Evolutionary conservation across 2,888 invertebrate species (phyloP), one percentile per base, ranked within the genome.

Genomic region (Oscheius sp.): DNA sequence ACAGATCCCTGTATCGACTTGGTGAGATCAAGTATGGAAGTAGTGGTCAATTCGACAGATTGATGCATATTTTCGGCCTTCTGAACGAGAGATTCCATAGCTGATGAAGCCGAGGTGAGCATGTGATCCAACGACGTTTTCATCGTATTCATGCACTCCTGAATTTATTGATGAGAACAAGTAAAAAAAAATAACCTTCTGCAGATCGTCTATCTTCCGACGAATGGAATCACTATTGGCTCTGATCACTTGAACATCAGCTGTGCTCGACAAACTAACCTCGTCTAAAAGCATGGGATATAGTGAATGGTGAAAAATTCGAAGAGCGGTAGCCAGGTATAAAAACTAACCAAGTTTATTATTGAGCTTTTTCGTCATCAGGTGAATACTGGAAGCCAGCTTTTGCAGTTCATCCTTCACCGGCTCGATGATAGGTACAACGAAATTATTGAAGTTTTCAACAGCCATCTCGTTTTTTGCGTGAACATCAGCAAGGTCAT

Each of bases 181-280:
- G 21, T 9, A 21, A 9, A 53, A 13, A 53, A 9, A 11, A 5
- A 21, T 10, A 32, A 65, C 65, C 65, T 65, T 47, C 32, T 50
- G 33, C 21, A 65, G 32, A n/a, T 21, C 50, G 2, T 65, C 50
- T 21, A 65, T 29, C 9, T 29, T 47, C 11, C 50, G 65, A 2
- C 50, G 13, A 21, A 65, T 48, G 32, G 65, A 21, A 32, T 65
- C 48, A 11, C 42, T 32, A 9, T 65, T 48, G 32, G 32, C 65
- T 21, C 65, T 47, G 51, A 65, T 33, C 32, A 65, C 65, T 33
- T 65, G 47, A 29, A 65, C 48, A 29, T 65, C 65, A 11, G 48
- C 48, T 50, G 32, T 48, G n/a, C 65, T 48, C 7, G 65, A 65
- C 4, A 65, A 32, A 11, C 50, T 32, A 33, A 50, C 51, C 13